A percentile compares a stretch with the other conserved stretches of the same genome.
Evolutionary conservation across 2,888 invertebrate species (phyloP).

Genomic region (Caenorhabditis panamensis): DNA sequence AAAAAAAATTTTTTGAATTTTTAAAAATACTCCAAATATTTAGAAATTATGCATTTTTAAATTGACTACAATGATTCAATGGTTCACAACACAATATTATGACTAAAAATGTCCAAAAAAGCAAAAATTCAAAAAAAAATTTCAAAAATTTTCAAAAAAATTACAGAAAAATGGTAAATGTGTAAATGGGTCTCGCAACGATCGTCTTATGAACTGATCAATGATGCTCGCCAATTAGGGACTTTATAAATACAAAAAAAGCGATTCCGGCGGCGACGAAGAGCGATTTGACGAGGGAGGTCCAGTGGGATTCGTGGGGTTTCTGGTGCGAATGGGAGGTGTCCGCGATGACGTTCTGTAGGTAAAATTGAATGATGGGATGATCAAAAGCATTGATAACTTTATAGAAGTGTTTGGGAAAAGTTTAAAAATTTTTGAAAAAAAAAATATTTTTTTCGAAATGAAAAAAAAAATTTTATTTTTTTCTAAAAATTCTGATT

Average conservation of each 20-base stretch:
- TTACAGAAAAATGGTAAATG: too few species aligned
- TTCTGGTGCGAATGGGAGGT: slow-evolving; percentile 41
- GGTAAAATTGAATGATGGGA: background rate
- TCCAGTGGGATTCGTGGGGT: slow-evolving; percentile 35
- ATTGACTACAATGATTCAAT: background rate
- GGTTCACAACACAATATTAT: slow-evolving; percentile 25
- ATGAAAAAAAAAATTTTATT: too few species aligned
- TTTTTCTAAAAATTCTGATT: too few species aligned
- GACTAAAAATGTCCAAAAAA: background rate
- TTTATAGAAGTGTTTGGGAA: too few species aligned
- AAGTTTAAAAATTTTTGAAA: too few species aligned
- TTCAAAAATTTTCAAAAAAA: too few species aligned
- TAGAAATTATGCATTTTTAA: slow-evolving; percentile 6
- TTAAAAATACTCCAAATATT: too few species aligned
- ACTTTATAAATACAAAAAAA: slow-evolving; percentile 58
- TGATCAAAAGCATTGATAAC: too few species aligned
- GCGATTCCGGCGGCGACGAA: slow-evolving; percentile 60
- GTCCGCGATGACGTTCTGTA: slow-evolving; percentile 56
- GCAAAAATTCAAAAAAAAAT: too few species aligned
- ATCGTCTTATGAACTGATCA: slow-evolving; percentile 4
- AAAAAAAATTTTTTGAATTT: too few species aligned
- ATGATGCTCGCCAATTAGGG: slow-evolving; percentile 49
- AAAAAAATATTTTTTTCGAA: too few species aligned
- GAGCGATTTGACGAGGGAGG: slow-evolving; percentile 58
- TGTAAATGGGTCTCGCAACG: too few species aligned